Percentiles rank a stretch among this genome's conserved stretches.
phyloP scores from a whole-genome alignment of 2,113 vertebrate species.

The Toxostoma redivivum region DNA sequence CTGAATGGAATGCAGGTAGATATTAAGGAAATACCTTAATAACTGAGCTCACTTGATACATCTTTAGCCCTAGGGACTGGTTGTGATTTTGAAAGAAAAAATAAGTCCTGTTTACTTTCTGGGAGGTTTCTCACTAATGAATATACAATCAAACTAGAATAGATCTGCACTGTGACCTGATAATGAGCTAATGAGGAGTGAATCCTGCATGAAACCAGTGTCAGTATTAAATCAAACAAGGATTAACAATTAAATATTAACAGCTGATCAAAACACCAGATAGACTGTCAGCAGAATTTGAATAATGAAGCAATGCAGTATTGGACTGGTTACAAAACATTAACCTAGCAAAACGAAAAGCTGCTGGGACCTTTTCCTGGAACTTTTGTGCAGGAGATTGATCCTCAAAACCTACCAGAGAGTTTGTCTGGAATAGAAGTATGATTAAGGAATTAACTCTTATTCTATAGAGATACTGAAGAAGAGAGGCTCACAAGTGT shows the following conservation, averaged over 20 bases:
- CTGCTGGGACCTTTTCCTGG: background rate
- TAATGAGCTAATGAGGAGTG: background rate
- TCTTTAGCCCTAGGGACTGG: background rate
- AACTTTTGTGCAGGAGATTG: background rate
- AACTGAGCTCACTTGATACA: background rate
- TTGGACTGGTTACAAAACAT: background rate
- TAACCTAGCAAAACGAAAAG: background rate
- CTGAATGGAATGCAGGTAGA: background rate
- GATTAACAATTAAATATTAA: constrained; percentile 35
- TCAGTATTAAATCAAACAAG: background rate
- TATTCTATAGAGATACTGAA: background rate
- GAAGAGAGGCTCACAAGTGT: background rate
- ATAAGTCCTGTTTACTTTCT: background rate
- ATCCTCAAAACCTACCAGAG: background rate
- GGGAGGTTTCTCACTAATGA: background rate
- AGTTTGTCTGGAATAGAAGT: background rate
- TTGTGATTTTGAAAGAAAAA: constrained; percentile 17
- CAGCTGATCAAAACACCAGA: constrained; percentile 16
- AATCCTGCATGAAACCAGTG: background rate
- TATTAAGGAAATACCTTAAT: background rate
- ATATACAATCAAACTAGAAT: background rate
- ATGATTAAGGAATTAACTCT: background rate
- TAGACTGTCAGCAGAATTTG: background rate
- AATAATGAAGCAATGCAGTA: background rate
- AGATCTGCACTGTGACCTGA: background rate